Conservation (phyloP, 2,113 vertebrate species). For the Apteryx mantelli region DNA sequence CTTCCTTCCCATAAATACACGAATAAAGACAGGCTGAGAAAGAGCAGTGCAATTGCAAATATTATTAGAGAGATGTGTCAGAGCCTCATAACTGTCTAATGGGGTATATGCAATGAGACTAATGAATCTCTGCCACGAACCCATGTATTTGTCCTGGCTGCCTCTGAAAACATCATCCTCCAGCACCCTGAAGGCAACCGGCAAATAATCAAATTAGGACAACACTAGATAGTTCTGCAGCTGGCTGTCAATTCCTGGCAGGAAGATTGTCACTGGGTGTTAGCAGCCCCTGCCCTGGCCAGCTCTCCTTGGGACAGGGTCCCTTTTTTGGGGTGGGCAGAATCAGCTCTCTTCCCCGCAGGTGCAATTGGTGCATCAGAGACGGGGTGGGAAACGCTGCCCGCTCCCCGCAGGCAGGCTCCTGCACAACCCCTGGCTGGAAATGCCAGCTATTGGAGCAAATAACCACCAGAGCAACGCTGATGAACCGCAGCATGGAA, state of each 20-base stretch:
- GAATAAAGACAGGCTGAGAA: neutral
- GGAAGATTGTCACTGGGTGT: fast-evolving
- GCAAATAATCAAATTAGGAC: conserved; percentile 49
- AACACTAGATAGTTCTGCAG: neutral
- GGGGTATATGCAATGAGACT: conserved; percentile 5
- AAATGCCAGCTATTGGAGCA: neutral
- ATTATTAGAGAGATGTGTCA: conserved; percentile 4
- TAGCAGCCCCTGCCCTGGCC: neutral
- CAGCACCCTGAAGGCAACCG: neutral
- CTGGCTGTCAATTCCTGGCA: neutral
- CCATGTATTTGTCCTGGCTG: neutral
- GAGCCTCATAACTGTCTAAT: conserved; percentile 32
- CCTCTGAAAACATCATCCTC: neutral
- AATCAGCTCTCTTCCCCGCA: neutral
- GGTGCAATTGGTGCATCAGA: neutral
- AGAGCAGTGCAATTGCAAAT: neutral
- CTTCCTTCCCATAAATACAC: neutral
- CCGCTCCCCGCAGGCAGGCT: neutral
- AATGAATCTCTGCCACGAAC: conserved; percentile 58
- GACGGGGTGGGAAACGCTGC: neutral
- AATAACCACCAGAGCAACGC: neutral
- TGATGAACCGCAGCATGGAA: neutral
- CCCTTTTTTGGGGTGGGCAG: neutral
- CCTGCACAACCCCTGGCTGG: neutral
- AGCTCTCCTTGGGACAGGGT: fast-evolving